Conservation (phyloP, 2,888 invertebrate genomes). For the Melipona beecheii region DNA sequence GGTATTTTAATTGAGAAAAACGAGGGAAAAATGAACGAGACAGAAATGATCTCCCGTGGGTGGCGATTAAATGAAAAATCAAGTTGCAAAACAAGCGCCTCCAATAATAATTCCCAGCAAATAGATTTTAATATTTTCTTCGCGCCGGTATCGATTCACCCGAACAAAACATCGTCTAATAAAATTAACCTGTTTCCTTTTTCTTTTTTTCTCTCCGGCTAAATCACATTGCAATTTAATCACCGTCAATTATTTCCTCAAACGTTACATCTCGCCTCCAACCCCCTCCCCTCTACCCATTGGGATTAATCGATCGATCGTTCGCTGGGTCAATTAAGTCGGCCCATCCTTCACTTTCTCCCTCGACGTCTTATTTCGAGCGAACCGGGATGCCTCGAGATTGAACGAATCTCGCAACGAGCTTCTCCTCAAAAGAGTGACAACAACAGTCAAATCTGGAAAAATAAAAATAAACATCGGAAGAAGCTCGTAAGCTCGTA, state of each 20-base stretch:
- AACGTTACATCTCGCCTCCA: background rate
- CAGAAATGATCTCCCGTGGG: too few species aligned
- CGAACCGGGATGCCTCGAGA: background rate
- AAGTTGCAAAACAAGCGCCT: too few species aligned
- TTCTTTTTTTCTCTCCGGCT: background rate
- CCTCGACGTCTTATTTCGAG: too few species aligned
- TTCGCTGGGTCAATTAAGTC: background rate
- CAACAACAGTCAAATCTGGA: too few species aligned
- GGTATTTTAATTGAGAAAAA: too few species aligned
- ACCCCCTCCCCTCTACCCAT: too few species aligned
- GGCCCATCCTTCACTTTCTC: background rate
- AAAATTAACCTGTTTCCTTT: too few species aligned
- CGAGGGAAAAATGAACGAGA: too few species aligned
- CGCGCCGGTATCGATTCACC: background rate
- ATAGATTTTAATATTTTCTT: background rate
- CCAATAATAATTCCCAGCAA: background rate
- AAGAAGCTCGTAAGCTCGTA: too few species aligned
- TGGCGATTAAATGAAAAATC: too few species aligned
- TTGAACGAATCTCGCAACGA: background rate
- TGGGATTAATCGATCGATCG: conserved; percentile 1
- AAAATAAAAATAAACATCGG: too few species aligned
- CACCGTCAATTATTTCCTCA: background rate
- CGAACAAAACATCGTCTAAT: background rate
- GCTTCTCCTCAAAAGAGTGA: too few species aligned
- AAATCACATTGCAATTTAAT: background rate